Evolutionary conservation across 2,113 vertebrate genomes (phyloP).

Genomic region (Macrotus californicus): DNA sequence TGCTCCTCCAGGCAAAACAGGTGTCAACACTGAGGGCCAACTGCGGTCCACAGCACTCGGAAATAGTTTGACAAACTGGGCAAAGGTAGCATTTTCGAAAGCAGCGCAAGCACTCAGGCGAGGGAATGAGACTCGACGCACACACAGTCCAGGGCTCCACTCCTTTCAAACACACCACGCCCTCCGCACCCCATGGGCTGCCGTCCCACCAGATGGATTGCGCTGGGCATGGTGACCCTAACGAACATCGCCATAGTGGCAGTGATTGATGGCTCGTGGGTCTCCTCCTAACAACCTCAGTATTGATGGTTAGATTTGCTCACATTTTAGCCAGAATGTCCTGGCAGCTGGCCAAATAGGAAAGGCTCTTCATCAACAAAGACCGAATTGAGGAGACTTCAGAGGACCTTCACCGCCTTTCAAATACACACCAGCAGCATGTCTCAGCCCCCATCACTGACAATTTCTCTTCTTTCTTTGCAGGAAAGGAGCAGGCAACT

Average conservation of each 20-base stretch:
- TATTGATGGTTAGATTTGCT: neutral
- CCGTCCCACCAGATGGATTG: conserved; percentile 7
- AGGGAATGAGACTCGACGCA: conserved; percentile 1
- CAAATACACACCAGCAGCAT: neutral
- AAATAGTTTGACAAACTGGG: conserved; percentile 48
- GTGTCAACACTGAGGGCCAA: neutral
- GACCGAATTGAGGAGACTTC: neutral
- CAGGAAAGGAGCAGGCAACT: neutral
- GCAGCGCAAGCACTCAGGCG: conserved; percentile 18
- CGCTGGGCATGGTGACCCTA: neutral
- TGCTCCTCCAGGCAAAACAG: neutral
- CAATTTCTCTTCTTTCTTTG: neutral
- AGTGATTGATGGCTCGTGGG: neutral
- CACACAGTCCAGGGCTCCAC: conserved; percentile 20
- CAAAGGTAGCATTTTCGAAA: conserved; percentile 40
- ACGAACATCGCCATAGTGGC: neutral
- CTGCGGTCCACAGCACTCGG: conserved; percentile 21
- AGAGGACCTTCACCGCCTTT: neutral
- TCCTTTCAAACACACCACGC: neutral
- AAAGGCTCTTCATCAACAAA: neutral
- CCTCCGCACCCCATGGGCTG: neutral
- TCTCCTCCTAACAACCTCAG: conserved; percentile 13
- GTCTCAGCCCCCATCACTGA: conserved; percentile 7
- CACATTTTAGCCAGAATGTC: neutral
- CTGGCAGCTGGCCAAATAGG: neutral